phyloP scores from a whole-genome alignment of 1,140 invertebrate genomes.

The Drosophila gunungcola region DNA sequence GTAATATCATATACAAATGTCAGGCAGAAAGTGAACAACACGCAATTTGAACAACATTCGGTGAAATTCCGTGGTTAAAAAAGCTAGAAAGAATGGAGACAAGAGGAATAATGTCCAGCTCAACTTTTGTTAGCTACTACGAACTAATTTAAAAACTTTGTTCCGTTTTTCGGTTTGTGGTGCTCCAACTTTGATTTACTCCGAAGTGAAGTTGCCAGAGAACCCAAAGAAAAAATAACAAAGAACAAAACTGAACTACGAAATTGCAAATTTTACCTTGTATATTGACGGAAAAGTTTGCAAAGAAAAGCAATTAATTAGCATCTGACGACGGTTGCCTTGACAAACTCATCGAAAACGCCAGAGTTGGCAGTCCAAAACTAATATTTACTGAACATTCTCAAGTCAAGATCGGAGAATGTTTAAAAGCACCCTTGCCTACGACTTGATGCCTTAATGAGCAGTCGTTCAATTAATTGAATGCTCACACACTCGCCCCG shows the following conservation, averaged over 20 bases:
- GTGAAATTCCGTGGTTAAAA: neutral
- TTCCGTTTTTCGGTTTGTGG: conserved; percentile 5
- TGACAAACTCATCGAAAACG: neutral
- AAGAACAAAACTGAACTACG: conserved; percentile 26
- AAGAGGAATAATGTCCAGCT: neutral
- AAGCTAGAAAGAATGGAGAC: neutral
- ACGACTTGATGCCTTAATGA: conserved; percentile 7
- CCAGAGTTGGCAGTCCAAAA: neutral
- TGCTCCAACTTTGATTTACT: conserved; percentile 41
- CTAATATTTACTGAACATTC: conserved; percentile 7
- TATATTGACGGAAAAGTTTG: conserved; percentile 34
- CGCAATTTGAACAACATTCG: conserved; percentile 48
- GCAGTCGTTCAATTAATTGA: conserved; percentile 39
- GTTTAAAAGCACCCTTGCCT: neutral
- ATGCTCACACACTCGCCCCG: conserved; percentile 17
- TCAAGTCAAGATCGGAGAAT: neutral
- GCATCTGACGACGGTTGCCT: conserved; percentile 21
- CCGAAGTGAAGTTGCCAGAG: conserved; percentile 9
- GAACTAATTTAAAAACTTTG: conserved; percentile 69
- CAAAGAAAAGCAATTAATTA: conserved; percentile 54
- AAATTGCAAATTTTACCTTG: conserved; percentile 30
- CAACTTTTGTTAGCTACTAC: conserved; percentile 39
- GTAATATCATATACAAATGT: conserved; percentile 12
- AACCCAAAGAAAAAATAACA: neutral
- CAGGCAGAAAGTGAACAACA: conserved; percentile 10